Evolutionary conservation across 2,888 invertebrate genomes (phyloP), one percentile per base, ranked within the genome.

Genomic region (Sphinx pinastri): DNA sequence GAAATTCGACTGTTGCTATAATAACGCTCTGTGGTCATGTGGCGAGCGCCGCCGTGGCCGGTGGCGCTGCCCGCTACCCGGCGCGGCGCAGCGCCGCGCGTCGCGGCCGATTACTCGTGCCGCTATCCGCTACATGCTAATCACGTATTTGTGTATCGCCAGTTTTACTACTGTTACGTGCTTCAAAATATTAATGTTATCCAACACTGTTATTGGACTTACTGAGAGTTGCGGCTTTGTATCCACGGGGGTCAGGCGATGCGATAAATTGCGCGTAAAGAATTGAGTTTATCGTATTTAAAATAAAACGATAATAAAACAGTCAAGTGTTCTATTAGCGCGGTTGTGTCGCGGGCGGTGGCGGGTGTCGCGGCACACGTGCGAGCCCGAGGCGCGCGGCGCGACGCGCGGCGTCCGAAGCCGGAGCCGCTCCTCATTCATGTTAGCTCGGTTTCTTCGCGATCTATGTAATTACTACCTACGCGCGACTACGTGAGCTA

Each of bases 1-100:
- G 86, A 89, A 91, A 89, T 86, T 88, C 79, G 82, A 80, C 87
- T 87, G 89, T 90, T 91, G 90, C 90, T 91, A 90, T 88, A 87
- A 68, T 66, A 66, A 69, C 45, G 52, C 57, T 57, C 25, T 38
- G 38, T 38, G 38, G 38, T 38, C 49, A 57, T 63, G 49, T 63
- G 63, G 47, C 19, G 13, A 16, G 81, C 84, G 81, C 77, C 38
- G 25, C 54, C 54, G 54, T n/a, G 7, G 54, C n/a, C 12, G 45
- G 16, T 47, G 38, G 79, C 80, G 79, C 76, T 78, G 81, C 76
- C 79, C 79, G 83, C 76, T 84, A 47, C 47, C 47, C 49, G 12
- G 63, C 16, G 38, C 49, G 12, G 63, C 16, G 38, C 38, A 38
- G 38, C 38, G 38, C 38, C 2, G 38, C 38, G 38, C 38, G 8